Percentiles rank a stretch among this genome's conserved stretches.
Conservation (phyloP, 2,113 vertebrate genomes). For the Lanius ludovicianus region DNA sequence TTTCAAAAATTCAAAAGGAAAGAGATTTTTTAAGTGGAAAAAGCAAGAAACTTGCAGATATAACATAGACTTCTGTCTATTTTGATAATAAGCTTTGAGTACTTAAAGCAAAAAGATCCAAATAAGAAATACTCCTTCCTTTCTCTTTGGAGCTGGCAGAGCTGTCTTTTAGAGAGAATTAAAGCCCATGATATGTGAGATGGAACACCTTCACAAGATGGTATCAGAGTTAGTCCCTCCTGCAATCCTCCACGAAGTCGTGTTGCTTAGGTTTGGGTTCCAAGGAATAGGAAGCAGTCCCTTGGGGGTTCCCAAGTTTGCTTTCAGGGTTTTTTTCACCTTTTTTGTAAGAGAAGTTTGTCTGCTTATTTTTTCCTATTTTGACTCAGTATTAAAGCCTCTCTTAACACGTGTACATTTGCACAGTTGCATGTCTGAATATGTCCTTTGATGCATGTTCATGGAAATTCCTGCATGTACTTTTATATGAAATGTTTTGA, state of each 20-base stretch:
- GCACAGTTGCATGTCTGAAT: constrained; percentile 35
- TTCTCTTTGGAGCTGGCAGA: not conserved
- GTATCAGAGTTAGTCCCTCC: not conserved
- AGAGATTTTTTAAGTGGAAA: not conserved
- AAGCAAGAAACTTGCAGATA: not conserved
- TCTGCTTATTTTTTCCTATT: not conserved
- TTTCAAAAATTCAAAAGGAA: not conserved
- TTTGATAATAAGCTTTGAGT: not conserved
- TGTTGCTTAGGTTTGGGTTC: not conserved
- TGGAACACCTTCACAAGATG: not conserved
- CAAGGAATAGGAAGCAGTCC: not conserved
- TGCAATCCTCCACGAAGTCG: rapidly evolving
- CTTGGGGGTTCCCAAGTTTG: not conserved
- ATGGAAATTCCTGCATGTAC: constrained; percentile 24
- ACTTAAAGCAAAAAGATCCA: not conserved
- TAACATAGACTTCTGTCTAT: not conserved
- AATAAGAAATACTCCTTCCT: not conserved
- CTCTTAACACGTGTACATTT: not conserved
- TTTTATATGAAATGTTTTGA: not conserved
- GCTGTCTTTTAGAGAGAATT: not conserved
- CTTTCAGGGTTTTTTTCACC: not conserved
- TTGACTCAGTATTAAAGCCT: not conserved
- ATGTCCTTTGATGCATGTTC: constrained; percentile 20
- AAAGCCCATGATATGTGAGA: not conserved
- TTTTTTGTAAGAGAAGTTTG: not conserved